Evolutionary conservation across 2,888 invertebrate genomes (phyloP).

Genomic region (Protonemura montana): DNA sequence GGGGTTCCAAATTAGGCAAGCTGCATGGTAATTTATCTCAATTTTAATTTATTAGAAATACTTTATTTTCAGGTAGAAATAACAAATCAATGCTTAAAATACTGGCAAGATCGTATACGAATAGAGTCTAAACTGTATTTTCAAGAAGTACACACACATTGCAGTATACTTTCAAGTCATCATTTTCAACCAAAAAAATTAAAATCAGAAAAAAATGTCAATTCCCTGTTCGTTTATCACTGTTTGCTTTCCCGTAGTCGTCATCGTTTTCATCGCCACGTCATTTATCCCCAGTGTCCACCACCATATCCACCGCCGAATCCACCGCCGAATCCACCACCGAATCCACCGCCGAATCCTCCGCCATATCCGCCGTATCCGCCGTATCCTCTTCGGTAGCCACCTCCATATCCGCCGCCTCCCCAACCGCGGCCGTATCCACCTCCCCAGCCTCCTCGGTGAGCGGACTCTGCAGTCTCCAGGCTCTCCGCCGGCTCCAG

Average conservation of each 20-base stretch:
- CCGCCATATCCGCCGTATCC: constrained; percentile 33
- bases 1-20: not conserved
- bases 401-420: constrained; percentile 9
- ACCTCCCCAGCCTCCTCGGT: constrained; percentile 23
- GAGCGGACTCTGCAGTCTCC: constrained; percentile 19
- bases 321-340: not conserved
- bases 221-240: not conserved
- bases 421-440: constrained; percentile 15
- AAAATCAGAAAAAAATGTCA: not conserved
- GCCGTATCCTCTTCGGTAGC: constrained; percentile 29
- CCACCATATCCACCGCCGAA: constrained; percentile 28
- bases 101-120: not conserved
- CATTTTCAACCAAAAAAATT: not conserved
- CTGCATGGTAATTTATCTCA: not conserved
- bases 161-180: not conserved
- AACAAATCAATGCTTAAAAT: not conserved
- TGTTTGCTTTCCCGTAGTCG: not conserved
- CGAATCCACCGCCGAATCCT: constrained; percentile 31
- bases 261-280: not conserved
- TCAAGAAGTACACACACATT: not conserved
- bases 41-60: not conserved
- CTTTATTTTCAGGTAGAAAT: not conserved
- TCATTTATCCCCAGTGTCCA: constrained; percentile 10
- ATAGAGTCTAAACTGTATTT: not conserved
- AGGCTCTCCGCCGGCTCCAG: constrained; percentile 15